Evolutionary conservation across 1,140 invertebrate species (phyloP).

Genomic region (Atta texana): DNA sequence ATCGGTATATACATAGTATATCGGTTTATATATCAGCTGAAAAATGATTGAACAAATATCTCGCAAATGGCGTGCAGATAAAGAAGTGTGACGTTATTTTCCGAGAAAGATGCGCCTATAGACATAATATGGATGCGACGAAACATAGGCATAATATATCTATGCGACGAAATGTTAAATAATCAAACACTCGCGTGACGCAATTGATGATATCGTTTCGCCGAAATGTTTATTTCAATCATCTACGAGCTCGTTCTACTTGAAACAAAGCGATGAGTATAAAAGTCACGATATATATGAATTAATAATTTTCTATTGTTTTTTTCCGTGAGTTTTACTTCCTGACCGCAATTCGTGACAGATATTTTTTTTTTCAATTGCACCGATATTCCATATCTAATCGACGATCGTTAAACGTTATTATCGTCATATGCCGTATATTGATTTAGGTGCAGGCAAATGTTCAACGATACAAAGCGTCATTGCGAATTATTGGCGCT

Average conservation of each 20-base stretch:
- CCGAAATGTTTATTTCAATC: slow-evolving; percentile 20
- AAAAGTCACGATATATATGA: slow-evolving; percentile 38
- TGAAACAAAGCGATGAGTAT: not conserved
- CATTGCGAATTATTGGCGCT: not conserved
- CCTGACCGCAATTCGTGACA: not conserved
- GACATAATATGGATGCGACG: no score
- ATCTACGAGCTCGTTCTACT: not conserved
- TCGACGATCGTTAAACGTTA: slow-evolving; percentile 34
- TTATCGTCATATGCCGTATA: slow-evolving; percentile 12
- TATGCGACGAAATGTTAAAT: slow-evolving; percentile 11
- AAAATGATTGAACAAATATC: slow-evolving; percentile 40
- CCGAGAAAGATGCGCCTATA: slow-evolving; percentile 21
- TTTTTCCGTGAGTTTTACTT: not conserved
- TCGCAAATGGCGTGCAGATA: slow-evolving; percentile 42
- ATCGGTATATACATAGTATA: not conserved
- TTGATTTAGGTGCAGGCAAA: slow-evolving; percentile 52
- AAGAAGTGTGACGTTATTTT: slow-evolving; percentile 42
- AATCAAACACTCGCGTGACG: slow-evolving; percentile 44
- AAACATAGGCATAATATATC: no score
- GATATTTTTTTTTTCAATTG: not conserved
- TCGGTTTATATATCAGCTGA: not conserved
- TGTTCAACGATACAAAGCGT: slow-evolving; percentile 30
- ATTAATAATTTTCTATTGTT: not conserved
- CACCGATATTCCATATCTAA: slow-evolving; percentile 16
- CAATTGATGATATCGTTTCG: slow-evolving; percentile 15